These are phyloP conservation scores for Halyomorpha halys DNA, from an alignment of 1,140 invertebrate genomes.

Conservation along the genomic window DNA sequence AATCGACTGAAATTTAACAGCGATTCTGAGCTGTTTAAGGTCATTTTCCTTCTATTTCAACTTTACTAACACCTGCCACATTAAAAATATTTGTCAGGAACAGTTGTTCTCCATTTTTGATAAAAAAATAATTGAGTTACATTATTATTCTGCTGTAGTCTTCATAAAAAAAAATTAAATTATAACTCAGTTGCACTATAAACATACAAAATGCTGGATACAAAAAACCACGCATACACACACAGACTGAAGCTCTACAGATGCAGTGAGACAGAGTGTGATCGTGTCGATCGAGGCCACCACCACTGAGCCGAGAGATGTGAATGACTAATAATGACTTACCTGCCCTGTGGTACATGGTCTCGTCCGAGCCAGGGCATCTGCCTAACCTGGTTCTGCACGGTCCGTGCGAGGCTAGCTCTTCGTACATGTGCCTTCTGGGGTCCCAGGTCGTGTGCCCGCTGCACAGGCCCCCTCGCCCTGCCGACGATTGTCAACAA, in stretches of 20 bases:
- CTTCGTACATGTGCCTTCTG: slow-evolving; percentile 74
- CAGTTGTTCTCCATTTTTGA: no score
- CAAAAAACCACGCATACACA: slow-evolving; percentile 12
- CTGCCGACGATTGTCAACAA: slow-evolving; percentile 23
- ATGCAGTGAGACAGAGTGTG: slow-evolving; percentile 1
- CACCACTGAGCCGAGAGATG: slow-evolving; percentile 13
- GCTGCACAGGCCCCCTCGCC: slow-evolving; percentile 30
- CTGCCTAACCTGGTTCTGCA: slow-evolving; percentile 45
- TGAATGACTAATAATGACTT: slow-evolving; percentile 15
- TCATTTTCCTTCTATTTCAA: no score
- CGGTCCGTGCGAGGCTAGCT: slow-evolving; percentile 52
- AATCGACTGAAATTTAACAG: no score
- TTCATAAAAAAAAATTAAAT: no score
- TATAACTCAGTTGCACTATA: background rate
- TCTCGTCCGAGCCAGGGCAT: slow-evolving; percentile 47
- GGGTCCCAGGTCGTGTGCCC: slow-evolving; percentile 66
- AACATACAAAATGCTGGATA: slow-evolving; percentile 2
- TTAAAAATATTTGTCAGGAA: no score
- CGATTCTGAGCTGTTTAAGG: no score
- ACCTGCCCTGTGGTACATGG: slow-evolving; percentile 37
- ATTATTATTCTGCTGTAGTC: no score
- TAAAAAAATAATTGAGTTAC: no score
- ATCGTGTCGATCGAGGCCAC: slow-evolving; percentile 15
- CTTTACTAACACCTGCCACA: no score
- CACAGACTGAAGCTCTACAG: slow-evolving; percentile 34